A percentile compares a stretch with the other conserved stretches of the same genome.
Conservation (phyloP, 2,888 invertebrate genomes). For the Athetis lepigone region DNA sequence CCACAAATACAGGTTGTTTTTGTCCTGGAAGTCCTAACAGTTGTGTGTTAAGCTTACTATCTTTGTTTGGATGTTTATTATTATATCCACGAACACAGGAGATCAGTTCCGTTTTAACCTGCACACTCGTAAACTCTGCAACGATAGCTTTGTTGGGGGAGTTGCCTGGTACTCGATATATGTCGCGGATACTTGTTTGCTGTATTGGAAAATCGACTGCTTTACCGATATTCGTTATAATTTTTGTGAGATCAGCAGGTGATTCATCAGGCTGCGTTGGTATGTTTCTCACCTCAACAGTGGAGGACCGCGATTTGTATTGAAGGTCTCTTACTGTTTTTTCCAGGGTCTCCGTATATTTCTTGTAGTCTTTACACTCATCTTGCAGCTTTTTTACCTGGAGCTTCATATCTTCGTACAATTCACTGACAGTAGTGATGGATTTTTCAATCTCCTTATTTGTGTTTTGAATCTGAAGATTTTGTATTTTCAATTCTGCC, state of each 20-base stretch:
- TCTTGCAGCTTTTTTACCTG: neutral
- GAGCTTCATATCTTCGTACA: too few species aligned
- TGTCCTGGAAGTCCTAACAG: too few species aligned
- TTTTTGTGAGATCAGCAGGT: neutral
- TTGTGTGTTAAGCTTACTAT: too few species aligned
- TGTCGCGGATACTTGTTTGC: constrained; percentile 1
- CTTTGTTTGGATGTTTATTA: too few species aligned
- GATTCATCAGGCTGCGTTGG: neutral
- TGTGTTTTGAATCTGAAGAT: too few species aligned
- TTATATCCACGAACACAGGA: too few species aligned
- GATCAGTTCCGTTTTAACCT: too few species aligned
- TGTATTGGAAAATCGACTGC: neutral
- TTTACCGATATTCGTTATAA: neutral
- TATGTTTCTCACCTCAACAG: constrained; percentile 1
- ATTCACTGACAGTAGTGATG: too few species aligned
- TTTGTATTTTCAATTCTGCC: too few species aligned
- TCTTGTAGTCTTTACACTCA: neutral
- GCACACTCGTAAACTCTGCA: constrained; percentile 10
- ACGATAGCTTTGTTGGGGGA: constrained; percentile 3
- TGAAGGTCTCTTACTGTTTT: neutral
- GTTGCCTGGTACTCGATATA: constrained; percentile 5
- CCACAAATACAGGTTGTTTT: too few species aligned
- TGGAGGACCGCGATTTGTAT: neutral
- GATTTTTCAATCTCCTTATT: too few species aligned
- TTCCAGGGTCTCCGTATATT: neutral